Percentiles rank a stretch among this genome's conserved stretches.
These are phyloP conservation scores for Chromis chromis DNA, from an alignment of 2,797 vertebrate genomes.

Conservation along the genomic window DNA sequence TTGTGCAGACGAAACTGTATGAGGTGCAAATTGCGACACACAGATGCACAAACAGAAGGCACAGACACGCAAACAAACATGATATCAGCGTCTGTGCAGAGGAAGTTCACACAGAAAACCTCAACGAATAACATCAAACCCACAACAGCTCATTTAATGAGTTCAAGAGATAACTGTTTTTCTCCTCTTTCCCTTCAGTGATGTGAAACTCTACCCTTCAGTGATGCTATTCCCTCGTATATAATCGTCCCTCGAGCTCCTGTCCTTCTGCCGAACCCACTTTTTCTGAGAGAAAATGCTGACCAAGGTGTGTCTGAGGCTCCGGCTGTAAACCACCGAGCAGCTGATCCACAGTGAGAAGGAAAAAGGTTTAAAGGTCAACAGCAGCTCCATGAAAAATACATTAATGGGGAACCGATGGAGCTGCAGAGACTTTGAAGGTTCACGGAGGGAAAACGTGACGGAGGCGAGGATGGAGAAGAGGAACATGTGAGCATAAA, in stretches of 20 bases:
- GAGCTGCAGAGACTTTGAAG: conserved; percentile 31
- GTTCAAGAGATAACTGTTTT: conserved; percentile 37
- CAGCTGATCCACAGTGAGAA: conserved; percentile 19
- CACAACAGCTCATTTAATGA: conserved; percentile 51
- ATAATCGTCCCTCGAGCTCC: background rate
- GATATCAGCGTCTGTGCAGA: conserved; percentile 25
- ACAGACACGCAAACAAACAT: conserved; percentile 1
- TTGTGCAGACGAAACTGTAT: background rate
- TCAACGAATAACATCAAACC: conserved; percentile 58
- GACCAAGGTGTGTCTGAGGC: conserved; percentile 52
- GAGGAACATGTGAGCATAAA: too few species aligned
- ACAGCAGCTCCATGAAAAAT: conserved; percentile 57
- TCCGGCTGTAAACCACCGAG: conserved; percentile 49
- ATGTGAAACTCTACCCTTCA: conserved; percentile 39
- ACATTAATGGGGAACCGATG: conserved; percentile 28
- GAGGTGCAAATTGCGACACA: conserved; percentile 23
- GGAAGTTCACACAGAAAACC: conserved; percentile 67
- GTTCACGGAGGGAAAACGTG: conserved; percentile 2
- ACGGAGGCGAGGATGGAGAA: too few species aligned
- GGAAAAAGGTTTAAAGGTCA: conserved; percentile 35
- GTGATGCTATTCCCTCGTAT: conserved; percentile 27
- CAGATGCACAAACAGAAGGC: background rate
- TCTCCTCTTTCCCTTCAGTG: background rate
- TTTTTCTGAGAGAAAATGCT: conserved; percentile 42
- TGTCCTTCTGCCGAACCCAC: conserved; percentile 33